These are phyloP conservation scores for Xiphorhynchus elegans DNA, from an alignment of 2,113 vertebrate species.

Conservation along the genomic window DNA sequence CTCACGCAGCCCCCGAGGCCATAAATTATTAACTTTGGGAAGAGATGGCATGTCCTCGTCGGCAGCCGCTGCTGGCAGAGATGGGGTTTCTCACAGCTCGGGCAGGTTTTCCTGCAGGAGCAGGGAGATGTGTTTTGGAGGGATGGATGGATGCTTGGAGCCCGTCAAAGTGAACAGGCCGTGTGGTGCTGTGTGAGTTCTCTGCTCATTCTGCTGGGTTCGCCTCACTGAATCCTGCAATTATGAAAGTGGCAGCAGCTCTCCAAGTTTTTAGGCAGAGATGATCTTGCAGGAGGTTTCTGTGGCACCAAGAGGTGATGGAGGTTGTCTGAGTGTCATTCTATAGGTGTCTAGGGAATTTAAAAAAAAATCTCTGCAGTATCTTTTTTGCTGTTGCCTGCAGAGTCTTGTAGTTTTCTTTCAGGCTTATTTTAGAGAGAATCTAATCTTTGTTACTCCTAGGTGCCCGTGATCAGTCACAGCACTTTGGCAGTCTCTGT, in stretches of 20 bases:
- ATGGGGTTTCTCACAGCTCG: neutral
- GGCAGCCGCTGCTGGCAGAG: neutral
- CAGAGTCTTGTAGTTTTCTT: neutral
- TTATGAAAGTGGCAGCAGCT: neutral
- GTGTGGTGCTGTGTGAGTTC: neutral
- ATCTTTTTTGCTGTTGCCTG: neutral
- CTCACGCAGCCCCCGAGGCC: neutral
- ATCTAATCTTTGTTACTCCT: neutral
- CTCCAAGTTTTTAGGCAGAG: neutral
- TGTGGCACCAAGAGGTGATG: neutral
- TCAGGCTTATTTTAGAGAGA: neutral
- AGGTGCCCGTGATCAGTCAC: neutral
- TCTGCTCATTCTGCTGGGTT: neutral
- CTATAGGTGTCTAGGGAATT: neutral
- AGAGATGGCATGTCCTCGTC: neutral
- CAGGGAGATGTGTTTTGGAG: neutral
- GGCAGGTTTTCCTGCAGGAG: neutral
- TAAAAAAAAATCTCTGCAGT: neutral
- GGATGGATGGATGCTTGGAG: neutral
- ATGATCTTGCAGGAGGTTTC: neutral
- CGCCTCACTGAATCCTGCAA: neutral
- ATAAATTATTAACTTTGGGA: constrained; percentile 51
- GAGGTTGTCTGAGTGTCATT: neutral
- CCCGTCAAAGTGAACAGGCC: neutral
- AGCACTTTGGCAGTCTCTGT: neutral